phyloP scores from a whole-genome alignment of 2,113 vertebrate species.

The Macquaria ambigua region DNA sequence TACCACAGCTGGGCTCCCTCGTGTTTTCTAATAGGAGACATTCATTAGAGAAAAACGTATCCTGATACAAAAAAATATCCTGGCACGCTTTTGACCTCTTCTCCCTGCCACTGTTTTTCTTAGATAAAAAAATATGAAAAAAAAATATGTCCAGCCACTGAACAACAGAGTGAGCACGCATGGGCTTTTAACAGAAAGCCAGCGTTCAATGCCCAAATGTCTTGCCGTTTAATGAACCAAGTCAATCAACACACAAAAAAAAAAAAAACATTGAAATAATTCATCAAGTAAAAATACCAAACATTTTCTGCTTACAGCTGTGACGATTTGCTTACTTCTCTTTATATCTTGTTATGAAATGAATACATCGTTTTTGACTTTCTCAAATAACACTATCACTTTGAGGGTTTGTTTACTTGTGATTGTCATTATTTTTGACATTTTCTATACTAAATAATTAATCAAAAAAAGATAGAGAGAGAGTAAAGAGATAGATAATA shows the following conservation, averaged over 20 bases:
- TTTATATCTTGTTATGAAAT: background rate
- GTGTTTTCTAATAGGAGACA: background rate
- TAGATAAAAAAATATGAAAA: no score
- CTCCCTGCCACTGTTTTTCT: background rate
- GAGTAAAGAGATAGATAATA: background rate
- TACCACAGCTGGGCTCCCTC: slow-evolving; percentile 5
- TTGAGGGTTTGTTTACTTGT: background rate
- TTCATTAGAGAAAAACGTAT: background rate
- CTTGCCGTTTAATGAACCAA: background rate
- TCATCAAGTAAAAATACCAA: background rate
- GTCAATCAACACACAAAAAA: background rate
- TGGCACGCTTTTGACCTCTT: background rate
- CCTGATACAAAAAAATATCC: background rate
- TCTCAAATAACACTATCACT: background rate
- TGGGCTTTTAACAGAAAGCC: slow-evolving; percentile 11
- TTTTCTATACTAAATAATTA: background rate
- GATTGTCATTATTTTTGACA: background rate
- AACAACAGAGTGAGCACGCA: background rate
- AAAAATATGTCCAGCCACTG: background rate
- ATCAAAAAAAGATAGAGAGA: no score
- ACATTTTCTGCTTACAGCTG: background rate
- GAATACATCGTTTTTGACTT: background rate
- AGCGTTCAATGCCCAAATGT: background rate
- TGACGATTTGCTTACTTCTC: slow-evolving; percentile 7
- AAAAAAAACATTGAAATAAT: background rate